phyloP scores from a whole-genome alignment of 2,113 vertebrate genomes.

The Silurus meridionalis region DNA sequence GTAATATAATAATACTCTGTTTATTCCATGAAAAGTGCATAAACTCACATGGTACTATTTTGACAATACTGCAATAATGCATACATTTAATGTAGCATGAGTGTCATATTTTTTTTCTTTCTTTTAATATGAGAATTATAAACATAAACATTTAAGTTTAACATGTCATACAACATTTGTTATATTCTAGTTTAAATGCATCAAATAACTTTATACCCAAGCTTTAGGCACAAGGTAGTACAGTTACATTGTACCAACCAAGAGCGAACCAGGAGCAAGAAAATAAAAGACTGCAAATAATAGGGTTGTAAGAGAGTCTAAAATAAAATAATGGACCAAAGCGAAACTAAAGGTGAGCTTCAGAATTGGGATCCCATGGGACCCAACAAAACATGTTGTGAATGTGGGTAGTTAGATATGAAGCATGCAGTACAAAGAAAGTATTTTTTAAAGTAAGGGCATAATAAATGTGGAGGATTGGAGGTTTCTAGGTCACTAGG shows the following conservation, averaged over 20 bases:
- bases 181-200: not conserved
- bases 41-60: not conserved
- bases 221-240: not conserved
- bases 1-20: too few species aligned
- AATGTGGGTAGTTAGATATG: not conserved
- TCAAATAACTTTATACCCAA: not conserved
- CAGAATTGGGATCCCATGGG: not conserved
- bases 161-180: not conserved
- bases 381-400: not conserved
- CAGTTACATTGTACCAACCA: not conserved
- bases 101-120: not conserved
- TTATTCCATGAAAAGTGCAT: not conserved
- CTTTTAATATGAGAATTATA: not conserved
- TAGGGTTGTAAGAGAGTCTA: not conserved
- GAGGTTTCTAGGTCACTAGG: too few species aligned
- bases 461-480: not conserved
- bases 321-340: not conserved
- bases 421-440: not conserved
- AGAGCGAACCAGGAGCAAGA: not conserved
- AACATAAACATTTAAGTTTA: not conserved
- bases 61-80: not conserved
- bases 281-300: not conserved
- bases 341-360: not conserved
- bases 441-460: not conserved
- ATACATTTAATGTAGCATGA: not conserved